Base-by-base conservation (phyloP, 2,113 vertebrate species). In the Grantiella picta region DNA sequence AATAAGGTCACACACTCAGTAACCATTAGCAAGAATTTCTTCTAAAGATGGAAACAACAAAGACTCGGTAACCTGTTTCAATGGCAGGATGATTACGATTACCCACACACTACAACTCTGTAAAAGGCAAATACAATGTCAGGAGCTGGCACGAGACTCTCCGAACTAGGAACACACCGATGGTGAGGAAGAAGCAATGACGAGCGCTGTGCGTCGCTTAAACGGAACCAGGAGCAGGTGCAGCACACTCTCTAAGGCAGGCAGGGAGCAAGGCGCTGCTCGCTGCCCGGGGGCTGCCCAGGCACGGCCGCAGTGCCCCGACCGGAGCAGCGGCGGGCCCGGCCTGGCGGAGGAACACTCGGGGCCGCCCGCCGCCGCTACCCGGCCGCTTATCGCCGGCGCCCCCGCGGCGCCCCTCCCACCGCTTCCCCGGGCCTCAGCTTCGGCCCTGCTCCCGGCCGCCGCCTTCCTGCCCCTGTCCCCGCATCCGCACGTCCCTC, bases 101-200 rank as follows among this genome's bases (percentile, higher is more conserved):
- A 57, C 10, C 21, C 15, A 6, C 24, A 25, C 9, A 1, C 24
- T 27, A 15, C 54, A 47, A 19, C 13, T 12, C 7, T 3, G 23
- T 36, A 35, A 40, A 28, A 59, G 29, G 12, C 7, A 50, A 54
- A 69, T 6, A 8, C n/a, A 23, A 1, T 11, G 27, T 42, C 3
- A 64, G 72, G 69, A 53, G 19, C 31, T 12, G 23, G 44, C 23
- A 11, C 3, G 2, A 54, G 54, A 36, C 12, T 2, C 15, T 29
- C 25, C 10, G 65, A 19, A 1, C 4, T 2, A 10, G n/a, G n/a
- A 25, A 56, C 2, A 4, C 16, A 0, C 0, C 42, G n/a, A 35
- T 3, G 27, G 7, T 1, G 35, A 53, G n/a, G 36, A 2, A 56
- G 42, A 38, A 61, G 45, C 47, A 36, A 12, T 7, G 22, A 10